These are phyloP conservation scores for Heliconius charithonia DNA, from an alignment of 2,888 invertebrate species.

Conservation along the genomic window DNA sequence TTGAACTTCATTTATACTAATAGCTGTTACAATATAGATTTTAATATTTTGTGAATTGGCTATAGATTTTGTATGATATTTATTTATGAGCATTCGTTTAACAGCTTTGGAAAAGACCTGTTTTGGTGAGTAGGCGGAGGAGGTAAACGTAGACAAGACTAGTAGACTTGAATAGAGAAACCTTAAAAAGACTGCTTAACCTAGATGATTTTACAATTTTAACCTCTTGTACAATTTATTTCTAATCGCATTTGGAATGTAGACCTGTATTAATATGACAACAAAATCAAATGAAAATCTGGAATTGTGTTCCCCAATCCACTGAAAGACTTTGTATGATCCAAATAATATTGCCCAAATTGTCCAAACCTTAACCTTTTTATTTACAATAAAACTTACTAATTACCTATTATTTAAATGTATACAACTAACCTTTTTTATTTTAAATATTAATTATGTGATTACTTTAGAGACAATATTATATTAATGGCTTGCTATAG, in stretches of 20 bases:
- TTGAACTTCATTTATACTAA: constrained; percentile 9
- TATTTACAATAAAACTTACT: too few relatives aligned
- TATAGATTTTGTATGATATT: constrained; percentile 34
- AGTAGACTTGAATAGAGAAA: constrained; percentile 72
- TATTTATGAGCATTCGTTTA: constrained; percentile 69
- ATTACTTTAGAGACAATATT: not conserved
- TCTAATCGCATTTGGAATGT: constrained; percentile 50
- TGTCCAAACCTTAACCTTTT: not conserved
- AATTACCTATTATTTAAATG: too few relatives aligned
- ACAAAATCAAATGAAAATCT: not conserved
- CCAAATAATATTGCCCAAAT: not conserved
- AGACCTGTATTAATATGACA: not conserved
- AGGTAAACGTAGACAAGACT: constrained; percentile 74
- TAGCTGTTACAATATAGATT: not conserved
- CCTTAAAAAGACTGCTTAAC: constrained; percentile 67
- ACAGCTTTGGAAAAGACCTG: constrained; percentile 83
- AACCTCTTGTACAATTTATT: constrained; percentile 56
- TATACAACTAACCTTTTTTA: not conserved
- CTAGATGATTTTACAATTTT: constrained; percentile 61
- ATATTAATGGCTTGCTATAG: not conserved
- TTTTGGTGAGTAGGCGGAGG: constrained; percentile 79
- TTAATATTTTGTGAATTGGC: not conserved
- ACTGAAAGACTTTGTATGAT: not conserved
- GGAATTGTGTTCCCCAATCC: not conserved
- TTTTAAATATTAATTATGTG: not conserved